A percentile compares a stretch with the other conserved stretches of the same genome.
Evolutionary conservation across 2,113 vertebrate genomes (phyloP).

Genomic region (Mystacornis crossleyi): DNA sequence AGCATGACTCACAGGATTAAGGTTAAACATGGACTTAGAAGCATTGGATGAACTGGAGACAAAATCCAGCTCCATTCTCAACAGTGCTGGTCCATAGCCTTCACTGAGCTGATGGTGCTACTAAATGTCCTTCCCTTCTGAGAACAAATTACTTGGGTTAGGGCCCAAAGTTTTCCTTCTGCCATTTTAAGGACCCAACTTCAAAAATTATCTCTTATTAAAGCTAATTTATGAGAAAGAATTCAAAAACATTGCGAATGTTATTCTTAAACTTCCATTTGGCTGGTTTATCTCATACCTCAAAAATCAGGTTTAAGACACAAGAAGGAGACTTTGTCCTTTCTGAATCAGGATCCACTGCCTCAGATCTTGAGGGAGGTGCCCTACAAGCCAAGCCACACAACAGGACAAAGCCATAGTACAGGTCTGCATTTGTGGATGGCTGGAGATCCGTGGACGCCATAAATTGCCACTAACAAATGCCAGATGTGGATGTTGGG

Average conservation of each 20-base stretch:
- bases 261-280: not conserved
- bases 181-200: not conserved
- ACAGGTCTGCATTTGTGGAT: not conserved
- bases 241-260: not conserved
- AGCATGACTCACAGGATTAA: not conserved
- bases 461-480: slow-evolving; percentile 21
- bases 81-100: not conserved
- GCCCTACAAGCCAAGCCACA: not conserved
- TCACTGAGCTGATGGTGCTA: not conserved
- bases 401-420: not conserved
- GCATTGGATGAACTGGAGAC: not conserved
- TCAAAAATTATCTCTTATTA: not conserved
- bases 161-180: not conserved
- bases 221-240: not conserved
- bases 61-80: not conserved
- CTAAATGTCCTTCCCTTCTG: not conserved
- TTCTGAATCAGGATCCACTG: not conserved
- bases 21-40: not conserved
- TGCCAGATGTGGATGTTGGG: slow-evolving; percentile 24
- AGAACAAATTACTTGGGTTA: not conserved
- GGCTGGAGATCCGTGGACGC: not conserved
- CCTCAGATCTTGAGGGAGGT: not conserved
- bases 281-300: not conserved
- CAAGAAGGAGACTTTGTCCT: not conserved
- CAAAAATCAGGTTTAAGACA: not conserved